Evolutionary conservation across 2,888 invertebrate species (phyloP).

Genomic region (Pasiphila rectangulata): DNA sequence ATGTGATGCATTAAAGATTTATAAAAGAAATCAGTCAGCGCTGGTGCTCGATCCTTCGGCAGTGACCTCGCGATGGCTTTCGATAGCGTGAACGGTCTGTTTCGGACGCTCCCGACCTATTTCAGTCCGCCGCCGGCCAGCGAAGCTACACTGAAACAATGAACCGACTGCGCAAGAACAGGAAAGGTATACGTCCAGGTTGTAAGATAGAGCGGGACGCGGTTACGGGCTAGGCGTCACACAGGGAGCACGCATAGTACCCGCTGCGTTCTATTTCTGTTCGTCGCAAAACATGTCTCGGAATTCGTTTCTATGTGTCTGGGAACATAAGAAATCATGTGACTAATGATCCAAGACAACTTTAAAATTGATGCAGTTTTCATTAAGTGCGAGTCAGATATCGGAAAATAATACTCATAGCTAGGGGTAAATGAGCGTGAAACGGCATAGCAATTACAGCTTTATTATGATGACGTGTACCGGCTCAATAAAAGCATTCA

Average conservation of each 20-base stretch:
- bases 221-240: constrained; percentile 61
- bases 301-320: constrained; percentile 79
- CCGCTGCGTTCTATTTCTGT: constrained; percentile 78
- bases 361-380: constrained; percentile 10
- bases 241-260: constrained; percentile 72
- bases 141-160: constrained; percentile 75
- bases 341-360: constrained; percentile 65
- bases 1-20: constrained; percentile 34
- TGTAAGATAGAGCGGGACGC: constrained; percentile 62
- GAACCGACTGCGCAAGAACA: constrained; percentile 69
- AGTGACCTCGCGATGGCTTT: constrained; percentile 76
- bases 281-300: constrained; percentile 79
- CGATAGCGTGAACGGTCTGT: constrained; percentile 73
- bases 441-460: constrained; percentile 38
- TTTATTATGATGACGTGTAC: constrained; percentile 44
- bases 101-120: constrained; percentile 77
- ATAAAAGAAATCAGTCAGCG: constrained; percentile 44
- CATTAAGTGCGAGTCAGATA: constrained; percentile 21
- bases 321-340: constrained; percentile 77
- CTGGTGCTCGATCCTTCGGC: constrained; percentile 59
- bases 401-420: constrained; percentile 11
- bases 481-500: constrained; percentile 44
- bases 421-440: constrained; percentile 32
- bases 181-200: constrained; percentile 63
- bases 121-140: constrained; percentile 73